Conservation (phyloP, 1,140 invertebrate genomes). For the Platyscapa corneri region DNA sequence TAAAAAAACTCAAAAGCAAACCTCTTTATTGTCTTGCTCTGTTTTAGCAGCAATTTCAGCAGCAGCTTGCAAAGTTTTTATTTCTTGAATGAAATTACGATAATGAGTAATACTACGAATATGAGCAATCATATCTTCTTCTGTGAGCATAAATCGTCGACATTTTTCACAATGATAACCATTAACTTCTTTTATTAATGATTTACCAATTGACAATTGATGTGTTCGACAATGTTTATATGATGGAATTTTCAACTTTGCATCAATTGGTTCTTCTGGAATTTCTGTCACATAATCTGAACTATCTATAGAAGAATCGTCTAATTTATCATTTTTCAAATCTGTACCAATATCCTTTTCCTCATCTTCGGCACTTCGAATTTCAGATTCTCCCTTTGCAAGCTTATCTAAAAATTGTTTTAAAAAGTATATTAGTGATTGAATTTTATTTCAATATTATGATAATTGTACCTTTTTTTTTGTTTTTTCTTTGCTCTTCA, state of each 20-base stretch:
- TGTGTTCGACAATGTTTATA: slow-evolving; percentile 68
- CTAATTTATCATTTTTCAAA: slow-evolving; percentile 67
- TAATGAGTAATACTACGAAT: slow-evolving; percentile 70
- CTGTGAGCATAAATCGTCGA: slow-evolving; percentile 69
- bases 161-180: slow-evolving; percentile 72
- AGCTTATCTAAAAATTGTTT: slow-evolving; percentile 66
- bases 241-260: slow-evolving; percentile 69
- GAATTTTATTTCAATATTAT: slow-evolving; percentile 32
- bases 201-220: slow-evolving; percentile 67
- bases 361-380: slow-evolving; percentile 71
- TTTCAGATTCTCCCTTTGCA: slow-evolving; percentile 71
- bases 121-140: slow-evolving; percentile 70
- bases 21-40: slow-evolving; percentile 55
- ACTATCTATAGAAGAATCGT: slow-evolving; percentile 63
- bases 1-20: slow-evolving; percentile 9
- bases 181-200: slow-evolving; percentile 69
- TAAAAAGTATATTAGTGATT: slow-evolving; percentile 6
- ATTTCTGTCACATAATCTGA: slow-evolving; percentile 69
- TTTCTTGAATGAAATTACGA: slow-evolving; percentile 69
- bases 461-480: slow-evolving; percentile 66
- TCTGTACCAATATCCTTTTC: slow-evolving; percentile 69
- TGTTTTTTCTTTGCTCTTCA: slow-evolving; percentile 69
- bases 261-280: slow-evolving; percentile 60
- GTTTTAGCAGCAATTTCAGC: slow-evolving; percentile 54
- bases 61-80: slow-evolving; percentile 63